These are phyloP conservation scores for Ceratoteleas bidentatus DNA, from an alignment of 1,140 invertebrate species.

Conservation along the genomic window DNA sequence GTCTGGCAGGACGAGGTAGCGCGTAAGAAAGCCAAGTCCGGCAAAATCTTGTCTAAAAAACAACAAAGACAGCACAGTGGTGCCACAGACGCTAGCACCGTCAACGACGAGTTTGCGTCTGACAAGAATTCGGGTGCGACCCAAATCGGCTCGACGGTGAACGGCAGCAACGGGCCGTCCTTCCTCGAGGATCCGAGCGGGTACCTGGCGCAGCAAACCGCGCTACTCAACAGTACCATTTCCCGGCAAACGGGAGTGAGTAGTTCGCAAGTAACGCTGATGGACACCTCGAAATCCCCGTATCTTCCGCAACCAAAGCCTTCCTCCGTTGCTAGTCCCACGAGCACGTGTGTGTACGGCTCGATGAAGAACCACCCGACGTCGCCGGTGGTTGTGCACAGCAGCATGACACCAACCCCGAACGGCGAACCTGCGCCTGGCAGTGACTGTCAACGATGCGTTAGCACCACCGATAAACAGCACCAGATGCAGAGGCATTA, in stretches of 20 bases:
- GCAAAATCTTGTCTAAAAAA: constrained; percentile 82
- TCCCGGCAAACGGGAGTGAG: constrained; percentile 86
- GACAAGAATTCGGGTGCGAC: constrained; percentile 73
- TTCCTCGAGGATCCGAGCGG: constrained; percentile 95
- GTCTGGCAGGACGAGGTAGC: constrained; percentile 85
- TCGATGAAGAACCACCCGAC: constrained; percentile 77
- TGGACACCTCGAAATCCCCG: constrained; percentile 74
- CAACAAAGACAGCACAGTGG: constrained; percentile 78
- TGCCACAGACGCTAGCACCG: no score
- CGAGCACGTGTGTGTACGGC: constrained; percentile 69
- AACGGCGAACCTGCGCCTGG: constrained; percentile 68
- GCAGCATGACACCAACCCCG: constrained; percentile 77
- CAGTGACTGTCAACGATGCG: constrained; percentile 74
- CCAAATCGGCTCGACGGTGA: constrained; percentile 72
- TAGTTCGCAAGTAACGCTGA: constrained; percentile 75
- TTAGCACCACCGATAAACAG: constrained; percentile 72
- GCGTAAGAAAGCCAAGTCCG: constrained; percentile 84
- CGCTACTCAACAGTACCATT: constrained; percentile 91
- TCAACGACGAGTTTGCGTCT: no score
- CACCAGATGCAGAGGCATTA: constrained; percentile 75
- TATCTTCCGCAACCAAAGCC: constrained; percentile 79
- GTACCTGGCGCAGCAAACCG: constrained; percentile 93
- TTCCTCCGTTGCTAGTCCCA: constrained; percentile 76
- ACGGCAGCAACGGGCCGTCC: constrained; percentile 83
- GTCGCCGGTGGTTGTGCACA: constrained; percentile 77